A percentile compares a stretch with the other conserved stretches of the same genome.
phyloP scores from a whole-genome alignment of 2,113 vertebrate species.

The Tenebrosternarchus preto region DNA sequence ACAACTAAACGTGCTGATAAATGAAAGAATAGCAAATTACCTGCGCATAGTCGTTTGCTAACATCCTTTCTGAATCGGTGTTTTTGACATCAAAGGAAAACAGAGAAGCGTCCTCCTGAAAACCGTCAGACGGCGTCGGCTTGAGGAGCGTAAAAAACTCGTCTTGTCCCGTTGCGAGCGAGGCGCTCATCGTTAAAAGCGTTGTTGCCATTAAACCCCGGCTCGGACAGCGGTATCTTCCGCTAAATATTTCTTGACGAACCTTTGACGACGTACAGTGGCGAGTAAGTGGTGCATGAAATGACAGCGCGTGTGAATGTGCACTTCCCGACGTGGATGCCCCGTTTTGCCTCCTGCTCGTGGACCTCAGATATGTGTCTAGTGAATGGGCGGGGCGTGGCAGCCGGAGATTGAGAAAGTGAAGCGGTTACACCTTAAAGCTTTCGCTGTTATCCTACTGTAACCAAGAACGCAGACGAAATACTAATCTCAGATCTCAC shows the following conservation, averaged over 20 bases:
- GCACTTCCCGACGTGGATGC: not conserved
- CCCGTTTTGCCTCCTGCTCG: too few species aligned
- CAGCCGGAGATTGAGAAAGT: not conserved
- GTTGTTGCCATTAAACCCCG: conserved; percentile 7
- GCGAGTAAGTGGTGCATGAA: conserved; percentile 42
- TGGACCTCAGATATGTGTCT: conserved; percentile 1
- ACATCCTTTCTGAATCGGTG: not conserved
- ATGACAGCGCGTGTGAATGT: conserved; percentile 32
- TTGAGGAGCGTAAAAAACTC: not conserved
- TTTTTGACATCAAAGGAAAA: not conserved
- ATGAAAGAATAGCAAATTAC: not conserved
- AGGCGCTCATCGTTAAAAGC: conserved; percentile 12
- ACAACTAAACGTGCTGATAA: too few species aligned
- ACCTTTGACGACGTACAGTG: not conserved
- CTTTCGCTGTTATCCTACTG: not conserved
- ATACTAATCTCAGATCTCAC: too few species aligned
- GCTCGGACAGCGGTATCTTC: not conserved
- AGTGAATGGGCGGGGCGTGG: conserved; percentile 20
- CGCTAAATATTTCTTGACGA: not conserved
- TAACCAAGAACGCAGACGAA: too few species aligned
- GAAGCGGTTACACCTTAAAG: conserved; percentile 41
- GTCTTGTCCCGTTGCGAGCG: conserved; percentile 19
- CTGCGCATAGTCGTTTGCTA: conserved; percentile 18
- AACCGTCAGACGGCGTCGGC: too few species aligned
- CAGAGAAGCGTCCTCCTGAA: not conserved